Evolutionary conservation across 2,888 invertebrate genomes (phyloP).

Genomic region (Diplazon laetatorius): DNA sequence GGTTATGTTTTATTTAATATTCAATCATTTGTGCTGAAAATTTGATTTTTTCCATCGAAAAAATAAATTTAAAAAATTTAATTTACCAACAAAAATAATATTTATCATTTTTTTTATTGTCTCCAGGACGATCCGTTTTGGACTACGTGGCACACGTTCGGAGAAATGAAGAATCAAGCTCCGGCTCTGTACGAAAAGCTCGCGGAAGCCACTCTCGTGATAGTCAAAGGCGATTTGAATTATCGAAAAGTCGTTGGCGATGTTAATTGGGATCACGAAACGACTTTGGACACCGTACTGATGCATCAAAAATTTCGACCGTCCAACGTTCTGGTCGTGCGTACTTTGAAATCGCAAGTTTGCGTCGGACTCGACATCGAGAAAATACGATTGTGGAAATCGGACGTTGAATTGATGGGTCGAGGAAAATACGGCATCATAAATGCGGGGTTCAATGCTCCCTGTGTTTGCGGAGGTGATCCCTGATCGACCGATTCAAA

Average conservation of each 20-base stretch:
- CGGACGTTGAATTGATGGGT: constrained; percentile 90
- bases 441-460: constrained; percentile 78
- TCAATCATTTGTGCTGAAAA: no score
- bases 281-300: constrained; percentile 83
- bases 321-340: constrained; percentile 89
- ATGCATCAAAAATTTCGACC: constrained; percentile 89
- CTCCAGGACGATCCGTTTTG: constrained; percentile 87
- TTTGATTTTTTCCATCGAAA: not conserved
- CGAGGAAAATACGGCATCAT: constrained; percentile 93
- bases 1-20: no score
- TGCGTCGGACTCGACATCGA: constrained; percentile 90
- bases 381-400: constrained; percentile 84
- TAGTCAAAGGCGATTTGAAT: constrained; percentile 98
- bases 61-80: no score
- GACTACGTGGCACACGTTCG: constrained; percentile 92
- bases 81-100: no score
- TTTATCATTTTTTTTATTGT: no score
- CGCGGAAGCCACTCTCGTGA: constrained; percentile 86
- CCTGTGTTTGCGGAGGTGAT: not conserved
- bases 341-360: constrained; percentile 95
- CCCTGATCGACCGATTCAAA: not conserved
- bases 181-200: constrained; percentile 89
- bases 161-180: constrained; percentile 89
- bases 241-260: constrained; percentile 97
- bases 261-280: constrained; percentile 89